Percentiles rank a stretch among this genome's conserved stretches.
Conservation (phyloP, 2,888 invertebrate species). For the Calameuta pallipes region DNA sequence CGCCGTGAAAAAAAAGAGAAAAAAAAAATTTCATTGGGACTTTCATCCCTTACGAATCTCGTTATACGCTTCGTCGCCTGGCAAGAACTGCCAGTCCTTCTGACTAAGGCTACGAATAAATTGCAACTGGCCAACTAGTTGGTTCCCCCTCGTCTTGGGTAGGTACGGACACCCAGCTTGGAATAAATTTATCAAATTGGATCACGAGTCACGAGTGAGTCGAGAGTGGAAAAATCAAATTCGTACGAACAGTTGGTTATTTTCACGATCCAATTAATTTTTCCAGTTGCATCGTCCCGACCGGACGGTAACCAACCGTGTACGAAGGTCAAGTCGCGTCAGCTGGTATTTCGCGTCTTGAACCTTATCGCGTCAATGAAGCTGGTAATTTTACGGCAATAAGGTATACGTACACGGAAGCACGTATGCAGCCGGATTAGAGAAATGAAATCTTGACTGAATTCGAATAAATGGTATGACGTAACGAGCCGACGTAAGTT, state of each 20-base stretch:
- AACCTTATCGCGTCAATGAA: neutral
- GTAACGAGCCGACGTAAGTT: constrained; percentile 27
- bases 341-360: too few relatives aligned
- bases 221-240: neutral
- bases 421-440: constrained; percentile 20
- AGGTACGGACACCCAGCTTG: neutral
- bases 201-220: neutral
- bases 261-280: neutral
- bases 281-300: neutral
- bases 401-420: neutral
- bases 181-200: neutral
- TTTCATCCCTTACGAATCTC: neutral
- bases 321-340: too few relatives aligned
- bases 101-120: neutral
- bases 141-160: neutral
- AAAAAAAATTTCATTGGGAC: neutral
- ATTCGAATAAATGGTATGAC: constrained; percentile 25
- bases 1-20: neutral
- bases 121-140: neutral
- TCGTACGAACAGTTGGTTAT: neutral
- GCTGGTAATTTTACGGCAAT: neutral
- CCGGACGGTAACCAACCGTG: too few relatives aligned
- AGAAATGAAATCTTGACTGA: constrained; percentile 21
- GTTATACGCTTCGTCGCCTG: neutral
- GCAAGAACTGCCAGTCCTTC: neutral